Conservation (phyloP, 2,113 vertebrate species). For the Oxyruncus cristatus region DNA sequence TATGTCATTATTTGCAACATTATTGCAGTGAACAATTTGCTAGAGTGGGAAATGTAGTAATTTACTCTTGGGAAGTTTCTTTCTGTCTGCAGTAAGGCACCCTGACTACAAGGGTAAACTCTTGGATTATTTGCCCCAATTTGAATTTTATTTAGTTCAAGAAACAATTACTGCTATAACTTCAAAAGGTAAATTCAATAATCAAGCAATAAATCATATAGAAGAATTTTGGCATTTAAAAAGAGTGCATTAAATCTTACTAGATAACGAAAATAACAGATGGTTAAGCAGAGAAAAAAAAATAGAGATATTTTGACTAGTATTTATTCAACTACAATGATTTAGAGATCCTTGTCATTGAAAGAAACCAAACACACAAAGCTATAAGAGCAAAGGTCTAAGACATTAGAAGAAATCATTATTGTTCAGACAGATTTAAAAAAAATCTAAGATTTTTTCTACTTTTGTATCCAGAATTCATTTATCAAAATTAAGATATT, state of each 20-base stretch:
- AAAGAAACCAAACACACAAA: not conserved
- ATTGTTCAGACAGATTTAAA: not conserved
- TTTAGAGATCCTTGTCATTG: not conserved
- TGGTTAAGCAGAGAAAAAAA: not conserved
- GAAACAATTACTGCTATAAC: not conserved
- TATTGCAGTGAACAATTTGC: not conserved
- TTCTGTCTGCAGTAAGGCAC: not conserved
- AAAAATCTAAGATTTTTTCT: not conserved
- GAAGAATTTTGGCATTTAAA: not conserved
- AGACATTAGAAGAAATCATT: not conserved
- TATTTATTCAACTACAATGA: not conserved
- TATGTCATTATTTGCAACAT: not conserved
- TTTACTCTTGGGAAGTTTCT: not conserved
- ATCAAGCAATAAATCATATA: not conserved
- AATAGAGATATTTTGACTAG: not conserved
- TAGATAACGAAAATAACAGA: not conserved
- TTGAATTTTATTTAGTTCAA: not conserved
- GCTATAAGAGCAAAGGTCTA: not conserved
- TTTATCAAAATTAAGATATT: not conserved
- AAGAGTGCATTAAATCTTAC: not conserved
- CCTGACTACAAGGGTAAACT: not conserved
- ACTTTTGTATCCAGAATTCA: not conserved
- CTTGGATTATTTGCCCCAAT: not conserved
- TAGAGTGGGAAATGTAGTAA: not conserved
- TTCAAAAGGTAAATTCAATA: not conserved